Evolutionary conservation across 2,888 invertebrate species (phyloP).

Genomic region (Thyatira batis): DNA sequence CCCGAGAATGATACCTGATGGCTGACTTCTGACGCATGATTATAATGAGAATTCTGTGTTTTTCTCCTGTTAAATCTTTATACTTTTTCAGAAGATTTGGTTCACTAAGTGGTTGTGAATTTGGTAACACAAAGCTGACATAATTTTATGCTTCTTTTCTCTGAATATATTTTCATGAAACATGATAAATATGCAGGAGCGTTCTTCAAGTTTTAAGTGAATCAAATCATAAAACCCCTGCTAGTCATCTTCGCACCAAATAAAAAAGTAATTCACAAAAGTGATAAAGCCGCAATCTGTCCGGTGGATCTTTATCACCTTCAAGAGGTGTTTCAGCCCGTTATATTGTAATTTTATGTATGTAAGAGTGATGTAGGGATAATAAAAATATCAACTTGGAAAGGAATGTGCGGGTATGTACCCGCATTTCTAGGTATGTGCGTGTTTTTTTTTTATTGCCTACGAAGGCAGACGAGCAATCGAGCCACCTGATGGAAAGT

Average conservation of each 20-base stretch:
- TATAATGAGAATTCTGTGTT: constrained; percentile 13
- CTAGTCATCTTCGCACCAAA: background rate
- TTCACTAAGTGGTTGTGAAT: background rate
- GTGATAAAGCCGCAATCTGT: constrained; percentile 2
- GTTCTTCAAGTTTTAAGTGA: background rate
- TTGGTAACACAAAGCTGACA: no score
- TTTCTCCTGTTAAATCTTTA: background rate
- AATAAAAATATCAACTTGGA: constrained; percentile 57
- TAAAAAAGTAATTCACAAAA: constrained; percentile 4
- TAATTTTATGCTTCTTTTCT: no score
- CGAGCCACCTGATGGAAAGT: no score
- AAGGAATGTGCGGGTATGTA: no score
- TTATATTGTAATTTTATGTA: constrained; percentile 28
- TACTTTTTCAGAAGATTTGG: background rate
- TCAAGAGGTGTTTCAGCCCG: constrained; percentile 5
- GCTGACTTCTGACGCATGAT: constrained; percentile 7
- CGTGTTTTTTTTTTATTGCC: no score
- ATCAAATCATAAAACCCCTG: background rate
- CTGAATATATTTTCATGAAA: no score
- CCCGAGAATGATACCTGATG: constrained; percentile 8
- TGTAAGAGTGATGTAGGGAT: constrained; percentile 33
- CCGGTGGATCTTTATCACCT: constrained; percentile 11
- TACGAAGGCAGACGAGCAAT: no score
- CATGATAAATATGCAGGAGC: no score
- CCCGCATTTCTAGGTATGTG: no score